These are phyloP conservation scores for Smutsia gigantea DNA, from an alignment of 2,797 vertebrate species.

Conservation along the genomic window DNA sequence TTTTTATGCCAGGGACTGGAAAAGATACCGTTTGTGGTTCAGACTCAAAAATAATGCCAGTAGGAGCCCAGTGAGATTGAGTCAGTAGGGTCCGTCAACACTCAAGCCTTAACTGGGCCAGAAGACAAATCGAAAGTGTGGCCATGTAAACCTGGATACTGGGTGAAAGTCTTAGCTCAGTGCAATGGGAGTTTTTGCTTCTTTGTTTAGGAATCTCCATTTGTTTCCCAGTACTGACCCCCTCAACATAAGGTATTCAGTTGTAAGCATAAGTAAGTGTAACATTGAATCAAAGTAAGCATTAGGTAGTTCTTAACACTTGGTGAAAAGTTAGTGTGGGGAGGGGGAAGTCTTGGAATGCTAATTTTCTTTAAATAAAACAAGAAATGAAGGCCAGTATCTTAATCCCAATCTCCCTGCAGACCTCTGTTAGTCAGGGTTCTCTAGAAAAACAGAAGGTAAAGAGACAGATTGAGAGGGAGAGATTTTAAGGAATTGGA, in stretches of 20 bases:
- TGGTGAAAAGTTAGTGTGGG: neutral
- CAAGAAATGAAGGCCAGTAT: neutral
- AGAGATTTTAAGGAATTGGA: neutral
- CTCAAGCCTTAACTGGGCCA: neutral
- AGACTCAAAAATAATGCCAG: neutral
- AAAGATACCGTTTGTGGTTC: neutral
- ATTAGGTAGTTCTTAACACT: neutral
- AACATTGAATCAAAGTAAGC: neutral
- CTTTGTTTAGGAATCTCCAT: neutral
- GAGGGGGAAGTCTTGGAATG: neutral
- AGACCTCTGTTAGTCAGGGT: neutral
- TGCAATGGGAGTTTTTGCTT: neutral
- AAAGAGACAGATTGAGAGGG: neutral
- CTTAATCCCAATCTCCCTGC: neutral
- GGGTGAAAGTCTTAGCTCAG: neutral
- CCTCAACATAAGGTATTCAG: neutral
- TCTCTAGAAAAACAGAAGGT: neutral
- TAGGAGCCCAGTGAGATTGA: neutral
- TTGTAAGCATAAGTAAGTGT: neutral
- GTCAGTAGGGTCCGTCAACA: neutral
- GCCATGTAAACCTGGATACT: neutral
- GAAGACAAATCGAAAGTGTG: neutral
- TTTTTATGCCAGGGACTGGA: neutral
- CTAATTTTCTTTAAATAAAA: neutral
- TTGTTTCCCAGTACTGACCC: neutral